Base-by-base conservation (phyloP, 2,113 vertebrate genomes). In the Canis aureus region DNA sequence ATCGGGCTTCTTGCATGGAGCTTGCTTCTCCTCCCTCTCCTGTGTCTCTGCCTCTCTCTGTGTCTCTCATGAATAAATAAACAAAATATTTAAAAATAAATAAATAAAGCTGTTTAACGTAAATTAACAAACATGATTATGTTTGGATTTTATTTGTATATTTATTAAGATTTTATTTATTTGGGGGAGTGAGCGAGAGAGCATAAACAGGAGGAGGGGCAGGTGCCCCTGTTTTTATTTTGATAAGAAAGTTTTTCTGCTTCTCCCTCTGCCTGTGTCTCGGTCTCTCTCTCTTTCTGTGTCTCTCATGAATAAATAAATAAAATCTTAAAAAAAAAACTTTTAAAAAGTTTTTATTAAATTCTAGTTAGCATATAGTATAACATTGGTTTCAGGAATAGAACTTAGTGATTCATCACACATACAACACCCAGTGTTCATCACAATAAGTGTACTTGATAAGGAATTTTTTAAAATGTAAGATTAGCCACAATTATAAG, bases 81-180 rank as follows among this genome's bases (percentile, higher is more conserved):
- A 43, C 7, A 43, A 43, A 43, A 43, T 43, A 43, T 43, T 43
- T 43, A 43, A 43, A 43, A 43, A 43, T 43, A 43, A 43, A 43
- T 43, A 43, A 69, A 49, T 49, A 76, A 23, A 85, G 10, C 38
- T 17, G 91, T 57, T 55, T 93, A 62, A 49, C 73, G 89, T 82
- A 53, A 87, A 43, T 94, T 76, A 97, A 90, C 59, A 59, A 90
- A 62, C 35, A 55, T 49, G 67, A 32, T 85, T 81, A 38, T 62
- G 80, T 91, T 87, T 91, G n/a, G 35, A 12, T 73, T 95, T 85
- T 43, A 43, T 43, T 43, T 43, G 43, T 43, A 43, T 43, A 43
- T 43, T 43, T 43, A 43, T 43, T 43, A 43, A 43, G 43, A 43
- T 7, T 43, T 43, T 43, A 43, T 43, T 43, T 43, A 43, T 43